Conservation (phyloP, 2,888 invertebrate species). For the Epinotia ramella region DNA sequence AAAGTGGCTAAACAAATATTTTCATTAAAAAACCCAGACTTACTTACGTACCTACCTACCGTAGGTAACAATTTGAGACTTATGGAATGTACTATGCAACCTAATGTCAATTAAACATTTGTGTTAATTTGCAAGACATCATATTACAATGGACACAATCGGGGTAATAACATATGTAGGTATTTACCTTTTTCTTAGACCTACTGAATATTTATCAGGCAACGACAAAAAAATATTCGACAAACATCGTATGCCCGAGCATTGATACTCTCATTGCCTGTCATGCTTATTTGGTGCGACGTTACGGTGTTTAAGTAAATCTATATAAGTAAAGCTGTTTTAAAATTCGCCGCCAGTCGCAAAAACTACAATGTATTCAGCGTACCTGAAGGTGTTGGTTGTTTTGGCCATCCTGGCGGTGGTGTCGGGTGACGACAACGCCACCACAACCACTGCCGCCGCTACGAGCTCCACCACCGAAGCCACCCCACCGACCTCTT, state of each 20-base stretch:
- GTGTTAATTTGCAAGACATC: background rate
- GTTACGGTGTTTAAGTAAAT: constrained; percentile 40
- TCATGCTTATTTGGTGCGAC: constrained; percentile 43
- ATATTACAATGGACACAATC: background rate
- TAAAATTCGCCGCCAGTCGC: constrained; percentile 41
- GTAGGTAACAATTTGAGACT: background rate
- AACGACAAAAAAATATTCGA: constrained; percentile 29
- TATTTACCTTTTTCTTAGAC: constrained; percentile 15
- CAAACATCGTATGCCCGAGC: constrained; percentile 20
- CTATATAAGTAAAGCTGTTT: constrained; percentile 52
- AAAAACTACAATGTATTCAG: constrained; percentile 47
- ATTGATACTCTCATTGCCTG: constrained; percentile 44
- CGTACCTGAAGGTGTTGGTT: constrained; percentile 53
- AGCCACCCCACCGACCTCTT: constrained; percentile 10
- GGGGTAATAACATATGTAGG: background rate
- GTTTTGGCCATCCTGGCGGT: constrained; percentile 52
- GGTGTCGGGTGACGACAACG: constrained; percentile 52
- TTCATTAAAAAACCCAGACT: background rate
- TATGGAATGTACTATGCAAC: background rate
- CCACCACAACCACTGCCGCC: constrained; percentile 42
- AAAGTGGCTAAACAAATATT: background rate
- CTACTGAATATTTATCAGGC: constrained; percentile 37
- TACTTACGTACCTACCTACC: background rate
- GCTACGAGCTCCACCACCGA: constrained; percentile 21
- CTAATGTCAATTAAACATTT: background rate